These are phyloP conservation scores for Gymnocypris eckloni DNA, from an alignment of 2,797 vertebrate genomes.

Conservation along the genomic window DNA sequence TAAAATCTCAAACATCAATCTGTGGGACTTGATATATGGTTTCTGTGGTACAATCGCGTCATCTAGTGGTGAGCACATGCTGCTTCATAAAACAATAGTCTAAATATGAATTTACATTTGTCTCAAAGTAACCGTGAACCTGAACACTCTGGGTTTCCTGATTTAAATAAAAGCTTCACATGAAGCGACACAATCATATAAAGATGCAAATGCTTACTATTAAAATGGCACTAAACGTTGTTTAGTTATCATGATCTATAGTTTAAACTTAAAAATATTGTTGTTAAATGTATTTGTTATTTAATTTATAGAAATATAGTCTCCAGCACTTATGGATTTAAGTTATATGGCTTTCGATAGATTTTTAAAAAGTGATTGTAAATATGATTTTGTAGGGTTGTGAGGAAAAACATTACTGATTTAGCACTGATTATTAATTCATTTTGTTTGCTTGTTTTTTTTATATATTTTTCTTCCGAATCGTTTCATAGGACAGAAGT, in stretches of 20 bases:
- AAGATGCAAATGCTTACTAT: neutral
- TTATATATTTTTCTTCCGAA: neutral
- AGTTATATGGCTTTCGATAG: neutral
- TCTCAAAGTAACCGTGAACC: neutral
- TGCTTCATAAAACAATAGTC: neutral
- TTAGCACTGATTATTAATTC: neutral
- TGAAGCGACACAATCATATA: neutral
- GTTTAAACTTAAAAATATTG: neutral
- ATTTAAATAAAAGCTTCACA: neutral
- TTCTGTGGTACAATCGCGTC: slow-evolving; percentile 7
- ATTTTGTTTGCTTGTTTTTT: neutral
- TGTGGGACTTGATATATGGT: neutral
- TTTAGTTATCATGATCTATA: neutral
- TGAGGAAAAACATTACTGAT: neutral
- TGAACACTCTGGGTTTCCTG: too few species aligned
- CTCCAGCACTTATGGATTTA: neutral
- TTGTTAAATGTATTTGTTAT: neutral
- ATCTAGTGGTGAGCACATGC: slow-evolving; percentile 5
- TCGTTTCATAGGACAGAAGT: neutral
- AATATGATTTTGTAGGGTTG: neutral
- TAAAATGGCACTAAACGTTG: neutral
- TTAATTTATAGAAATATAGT: neutral
- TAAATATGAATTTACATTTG: neutral
- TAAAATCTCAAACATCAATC: neutral
- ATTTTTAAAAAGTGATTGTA: neutral